Conservation (phyloP, 2,113 vertebrate species). For the Muntiacus muntjak region DNA sequence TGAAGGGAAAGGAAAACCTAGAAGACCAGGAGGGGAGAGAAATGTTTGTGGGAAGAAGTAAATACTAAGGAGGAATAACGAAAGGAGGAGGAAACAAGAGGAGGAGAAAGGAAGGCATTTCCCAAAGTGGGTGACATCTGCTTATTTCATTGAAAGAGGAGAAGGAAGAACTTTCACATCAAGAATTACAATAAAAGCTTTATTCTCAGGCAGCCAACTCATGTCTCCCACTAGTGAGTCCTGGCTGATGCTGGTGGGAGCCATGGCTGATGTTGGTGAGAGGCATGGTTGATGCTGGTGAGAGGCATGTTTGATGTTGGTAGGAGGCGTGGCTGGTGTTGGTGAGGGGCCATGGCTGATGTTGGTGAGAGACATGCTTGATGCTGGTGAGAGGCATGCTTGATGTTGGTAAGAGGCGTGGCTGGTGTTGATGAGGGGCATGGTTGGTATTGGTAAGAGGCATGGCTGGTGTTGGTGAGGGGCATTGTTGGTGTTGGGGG, state of each 20-base stretch:
- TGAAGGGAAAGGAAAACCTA: background rate
- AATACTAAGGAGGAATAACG: background rate
- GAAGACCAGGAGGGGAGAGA: background rate
- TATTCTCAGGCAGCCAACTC: background rate
- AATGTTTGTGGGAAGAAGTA: background rate
- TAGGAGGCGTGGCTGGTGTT: accelerated
- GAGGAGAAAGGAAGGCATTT: background rate
- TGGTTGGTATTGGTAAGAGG: no score
- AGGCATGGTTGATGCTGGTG: accelerated
- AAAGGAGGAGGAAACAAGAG: background rate
- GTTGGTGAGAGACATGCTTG: background rate
- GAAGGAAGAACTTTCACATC: background rate
- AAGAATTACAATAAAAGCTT: background rate
- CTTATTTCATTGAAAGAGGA: background rate
- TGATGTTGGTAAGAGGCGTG: no score
- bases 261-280: background rate
- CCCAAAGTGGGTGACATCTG: background rate
- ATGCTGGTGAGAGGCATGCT: accelerated
- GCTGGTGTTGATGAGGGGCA: background rate
- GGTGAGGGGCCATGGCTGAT: background rate
- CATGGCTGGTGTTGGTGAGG: background rate
- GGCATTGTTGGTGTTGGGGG: background rate
- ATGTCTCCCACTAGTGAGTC: no score
- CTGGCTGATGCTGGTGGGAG: background rate
- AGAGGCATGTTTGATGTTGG: accelerated